Percentiles rank a stretch among this genome's conserved stretches.
Conservation (phyloP, 1,140 invertebrate species). For the Lepidostoma basale region DNA sequence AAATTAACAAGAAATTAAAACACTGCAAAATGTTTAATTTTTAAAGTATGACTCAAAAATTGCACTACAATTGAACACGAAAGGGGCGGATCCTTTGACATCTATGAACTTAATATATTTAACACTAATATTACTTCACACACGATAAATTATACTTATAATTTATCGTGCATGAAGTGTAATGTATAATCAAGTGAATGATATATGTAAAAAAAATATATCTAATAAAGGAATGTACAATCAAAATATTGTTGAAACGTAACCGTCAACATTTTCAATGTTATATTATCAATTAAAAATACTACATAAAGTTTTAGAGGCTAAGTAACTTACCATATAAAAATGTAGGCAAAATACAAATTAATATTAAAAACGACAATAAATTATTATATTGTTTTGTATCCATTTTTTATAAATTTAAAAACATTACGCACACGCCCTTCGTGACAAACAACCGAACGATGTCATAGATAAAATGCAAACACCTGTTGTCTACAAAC, state of each 20-base stretch:
- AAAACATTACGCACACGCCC: conserved; percentile 38
- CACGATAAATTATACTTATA: too few species aligned
- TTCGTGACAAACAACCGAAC: conserved; percentile 25
- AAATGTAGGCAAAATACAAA: not conserved
- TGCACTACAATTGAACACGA: not conserved
- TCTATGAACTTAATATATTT: too few species aligned
- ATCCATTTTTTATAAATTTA: conserved; percentile 28
- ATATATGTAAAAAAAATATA: too few species aligned
- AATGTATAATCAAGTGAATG: too few species aligned
- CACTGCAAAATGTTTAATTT: too few species aligned
- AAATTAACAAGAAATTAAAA: too few species aligned
- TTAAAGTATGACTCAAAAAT: conserved; percentile 19
- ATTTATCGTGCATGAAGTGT: too few species aligned
- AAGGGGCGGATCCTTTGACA: conserved; percentile 12
- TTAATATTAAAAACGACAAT: conserved; percentile 4
- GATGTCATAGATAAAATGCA: conserved; percentile 11
- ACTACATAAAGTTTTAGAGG: too few species aligned
- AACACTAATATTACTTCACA: too few species aligned
- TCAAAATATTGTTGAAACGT: not conserved
- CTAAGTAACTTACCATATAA: conserved; percentile 3
- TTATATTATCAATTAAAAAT: not conserved
- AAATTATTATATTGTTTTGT: not conserved
- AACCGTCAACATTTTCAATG: not conserved
- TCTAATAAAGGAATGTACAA: too few species aligned
- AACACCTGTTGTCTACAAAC: not conserved